Evolutionary conservation across 2,113 vertebrate species (phyloP).

Genomic region (Caloenas nicobarica): DNA sequence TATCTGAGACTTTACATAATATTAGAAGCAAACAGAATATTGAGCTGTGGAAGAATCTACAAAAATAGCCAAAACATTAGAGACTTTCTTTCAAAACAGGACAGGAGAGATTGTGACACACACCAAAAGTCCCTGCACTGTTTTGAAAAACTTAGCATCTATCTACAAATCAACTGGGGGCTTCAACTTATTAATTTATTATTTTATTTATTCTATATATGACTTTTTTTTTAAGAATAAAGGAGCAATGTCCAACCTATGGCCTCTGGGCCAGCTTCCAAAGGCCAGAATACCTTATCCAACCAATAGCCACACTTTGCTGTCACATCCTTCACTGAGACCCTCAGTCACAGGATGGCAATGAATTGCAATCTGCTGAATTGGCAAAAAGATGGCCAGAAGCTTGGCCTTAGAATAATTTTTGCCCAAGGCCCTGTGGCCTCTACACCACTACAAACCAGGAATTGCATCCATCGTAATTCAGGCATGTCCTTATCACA

Average conservation of each 20-base stretch:
- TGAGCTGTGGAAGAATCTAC: background rate
- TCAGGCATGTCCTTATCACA: background rate
- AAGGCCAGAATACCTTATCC: background rate
- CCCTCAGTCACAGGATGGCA: background rate
- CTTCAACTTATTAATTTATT: background rate
- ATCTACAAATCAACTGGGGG: background rate
- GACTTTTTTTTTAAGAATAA: background rate
- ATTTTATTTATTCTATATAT: background rate
- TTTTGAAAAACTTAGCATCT: background rate
- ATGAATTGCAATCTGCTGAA: background rate
- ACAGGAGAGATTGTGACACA: background rate
- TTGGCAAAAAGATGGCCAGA: background rate
- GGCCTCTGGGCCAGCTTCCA: background rate
- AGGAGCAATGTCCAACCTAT: background rate
- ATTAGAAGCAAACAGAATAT: background rate
- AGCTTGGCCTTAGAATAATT: background rate
- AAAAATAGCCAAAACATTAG: background rate
- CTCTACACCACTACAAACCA: background rate
- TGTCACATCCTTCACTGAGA: background rate
- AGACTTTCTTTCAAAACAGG: background rate
- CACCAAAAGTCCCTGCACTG: background rate
- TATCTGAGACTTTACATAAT: background rate
- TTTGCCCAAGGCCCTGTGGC: background rate
- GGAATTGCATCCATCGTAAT: background rate
- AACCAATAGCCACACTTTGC: background rate